Evolutionary conservation across 1,140 invertebrate species (phyloP), one percentile per base, ranked within the genome.

Genomic region (Lerema accius): DNA sequence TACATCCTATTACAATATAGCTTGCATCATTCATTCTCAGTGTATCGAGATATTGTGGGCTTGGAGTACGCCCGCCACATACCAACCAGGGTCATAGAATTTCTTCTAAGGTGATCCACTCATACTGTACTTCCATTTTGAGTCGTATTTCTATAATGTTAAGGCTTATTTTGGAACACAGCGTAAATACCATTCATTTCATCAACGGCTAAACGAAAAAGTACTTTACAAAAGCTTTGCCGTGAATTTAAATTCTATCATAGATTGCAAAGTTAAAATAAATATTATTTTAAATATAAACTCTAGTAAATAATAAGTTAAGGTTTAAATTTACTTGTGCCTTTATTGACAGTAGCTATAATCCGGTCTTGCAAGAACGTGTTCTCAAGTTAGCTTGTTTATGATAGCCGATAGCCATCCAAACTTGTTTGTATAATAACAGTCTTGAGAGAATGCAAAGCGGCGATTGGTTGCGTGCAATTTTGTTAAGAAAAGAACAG

Each of bases 51-150:
- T 58, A 32, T 40, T 45, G 42, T 58, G 28, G 53, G 40, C 40
- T 45, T 15, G 53, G 40, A 5, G 19, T 28, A 70, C 68, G 67
- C 71, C 67, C 59, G 56, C 39, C 66, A 61, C 78, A 71, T 82
- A 77, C 81, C 76, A 56, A 35, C 58, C 76, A 82, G 84, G 83
- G 83, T 74, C 83, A 76, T 66, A 70, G 51, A 78, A 86, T 84
- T 84, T 86, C 80, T 84, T 83, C 71, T 77, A 72, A 80, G 77
- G 82, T 82, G 72, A 82, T 76, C 76, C 76, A 82, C 70, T 79
- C 49, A n/a, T 10, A 43, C 9, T 17, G n/a, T n/a, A n/a, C n/a
- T 32, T 0, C 11, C 3, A 68, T 56, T 37, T 53, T 73, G 40
- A 65, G 63, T 45, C 35, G 53, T 77, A 69, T 16, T 11, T 2